These are phyloP conservation scores for Sarcophaga caerulescens DNA, from an alignment of 2,888 invertebrate genomes.

Conservation along the genomic window DNA sequence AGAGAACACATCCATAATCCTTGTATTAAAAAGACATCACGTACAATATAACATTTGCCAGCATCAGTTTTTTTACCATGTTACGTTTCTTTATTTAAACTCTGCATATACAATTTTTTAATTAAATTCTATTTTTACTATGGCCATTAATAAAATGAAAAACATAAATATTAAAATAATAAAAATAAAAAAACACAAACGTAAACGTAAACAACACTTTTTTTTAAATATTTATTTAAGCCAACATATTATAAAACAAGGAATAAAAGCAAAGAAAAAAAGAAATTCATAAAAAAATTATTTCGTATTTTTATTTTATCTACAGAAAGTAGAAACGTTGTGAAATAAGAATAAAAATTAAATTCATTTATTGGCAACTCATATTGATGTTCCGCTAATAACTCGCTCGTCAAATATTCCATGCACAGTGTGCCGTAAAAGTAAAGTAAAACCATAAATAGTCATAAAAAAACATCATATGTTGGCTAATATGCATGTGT, in stretches of 20 bases:
- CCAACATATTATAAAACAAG: too few relatives aligned
- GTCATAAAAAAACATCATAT: conserved; percentile 13
- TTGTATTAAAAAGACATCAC: conserved; percentile 29
- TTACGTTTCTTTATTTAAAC: too few relatives aligned
- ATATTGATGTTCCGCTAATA: conserved; percentile 53
- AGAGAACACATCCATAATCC: neutral
- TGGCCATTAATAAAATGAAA: too few relatives aligned
- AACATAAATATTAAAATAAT: too few relatives aligned
- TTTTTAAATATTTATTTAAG: too few relatives aligned
- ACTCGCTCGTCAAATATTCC: conserved; percentile 56
- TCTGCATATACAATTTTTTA: conserved; percentile 26
- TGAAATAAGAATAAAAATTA: conserved; percentile 5
- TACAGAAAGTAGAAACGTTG: neutral
- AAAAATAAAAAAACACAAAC: too few relatives aligned
- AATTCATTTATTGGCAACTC: conserved; percentile 23
- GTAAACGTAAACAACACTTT: too few relatives aligned
- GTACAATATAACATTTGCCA: conserved; percentile 41
- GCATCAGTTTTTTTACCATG: too few relatives aligned
- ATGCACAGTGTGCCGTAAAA: conserved; percentile 27
- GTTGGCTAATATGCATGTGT: conserved; percentile 6
- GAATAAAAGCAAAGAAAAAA: too few relatives aligned
- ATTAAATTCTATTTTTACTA: conserved; percentile 42
- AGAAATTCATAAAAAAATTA: too few relatives aligned
- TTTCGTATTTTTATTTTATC: too few relatives aligned
- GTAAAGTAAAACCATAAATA: conserved; percentile 50